Evolutionary conservation across 2,888 invertebrate species (phyloP).

Genomic region (Thera britannica): DNA sequence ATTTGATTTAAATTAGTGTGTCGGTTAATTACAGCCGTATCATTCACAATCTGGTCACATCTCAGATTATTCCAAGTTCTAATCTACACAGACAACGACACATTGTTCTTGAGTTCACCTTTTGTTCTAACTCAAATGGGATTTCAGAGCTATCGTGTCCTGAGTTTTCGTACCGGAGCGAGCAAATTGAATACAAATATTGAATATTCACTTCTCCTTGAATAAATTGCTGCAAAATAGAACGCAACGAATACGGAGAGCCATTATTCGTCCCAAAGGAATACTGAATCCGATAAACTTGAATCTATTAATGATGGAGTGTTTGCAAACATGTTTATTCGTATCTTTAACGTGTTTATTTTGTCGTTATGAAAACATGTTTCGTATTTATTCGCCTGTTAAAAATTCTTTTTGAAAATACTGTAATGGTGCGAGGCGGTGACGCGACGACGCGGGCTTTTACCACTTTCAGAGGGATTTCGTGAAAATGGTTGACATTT

Average conservation of each 20-base stretch:
- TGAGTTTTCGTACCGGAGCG: conserved; percentile 2
- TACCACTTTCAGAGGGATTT: conserved; percentile 9
- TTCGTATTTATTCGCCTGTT: conserved; percentile 14
- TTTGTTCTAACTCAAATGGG: conserved; percentile 6
- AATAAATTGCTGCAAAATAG: conserved; percentile 17
- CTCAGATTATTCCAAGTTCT: conserved; percentile 3
- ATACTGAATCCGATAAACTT: conserved; percentile 16
- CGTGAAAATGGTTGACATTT: conserved; percentile 22
- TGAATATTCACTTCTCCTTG: conserved; percentile 23
- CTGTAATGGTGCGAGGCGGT: conserved; percentile 6
- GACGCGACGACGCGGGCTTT: conserved; percentile 8
- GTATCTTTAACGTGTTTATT: neutral
- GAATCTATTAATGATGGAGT: neutral
- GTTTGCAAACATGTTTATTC: conserved; percentile 7
- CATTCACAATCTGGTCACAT: neutral
- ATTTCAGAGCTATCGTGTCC: conserved; percentile 16
- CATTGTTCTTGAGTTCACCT: conserved; percentile 6
- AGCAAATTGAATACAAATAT: conserved; percentile 12
- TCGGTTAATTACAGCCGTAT: neutral
- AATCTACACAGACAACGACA: conserved; percentile 1
- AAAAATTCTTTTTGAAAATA: conserved; percentile 14
- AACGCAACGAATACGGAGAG: conserved; percentile 14
- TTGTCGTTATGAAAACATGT: conserved; percentile 4
- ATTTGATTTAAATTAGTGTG: neutral
- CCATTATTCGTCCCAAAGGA: conserved; percentile 17